Conservation (phyloP, 2,797 vertebrate species). For the Alauda arvensis region DNA sequence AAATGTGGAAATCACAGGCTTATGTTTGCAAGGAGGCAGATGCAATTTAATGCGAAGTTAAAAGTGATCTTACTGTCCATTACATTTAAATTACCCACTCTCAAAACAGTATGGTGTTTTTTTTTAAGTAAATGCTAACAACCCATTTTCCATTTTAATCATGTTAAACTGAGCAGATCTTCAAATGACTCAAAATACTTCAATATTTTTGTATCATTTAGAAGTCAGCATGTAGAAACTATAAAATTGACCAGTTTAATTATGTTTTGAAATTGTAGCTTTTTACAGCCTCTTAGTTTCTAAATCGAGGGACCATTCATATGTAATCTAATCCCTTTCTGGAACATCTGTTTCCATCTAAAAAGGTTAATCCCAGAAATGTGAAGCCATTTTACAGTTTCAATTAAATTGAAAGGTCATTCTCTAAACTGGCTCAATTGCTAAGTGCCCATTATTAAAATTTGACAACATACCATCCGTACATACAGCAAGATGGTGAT, state of each 20-base stretch:
- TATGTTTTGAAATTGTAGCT: neutral
- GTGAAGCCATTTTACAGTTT: constrained; percentile 40
- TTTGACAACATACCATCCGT: neutral
- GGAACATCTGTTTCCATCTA: constrained; percentile 31
- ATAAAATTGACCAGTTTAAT: constrained; percentile 21
- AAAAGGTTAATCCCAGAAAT: constrained; percentile 51
- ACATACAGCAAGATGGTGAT: neutral
- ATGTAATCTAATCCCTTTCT: constrained; percentile 40
- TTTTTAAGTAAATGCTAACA: neutral
- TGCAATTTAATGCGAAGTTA: constrained; percentile 1
- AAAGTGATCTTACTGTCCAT: constrained; percentile 1
- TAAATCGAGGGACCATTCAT: constrained; percentile 12
- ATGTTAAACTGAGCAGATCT: constrained; percentile 13
- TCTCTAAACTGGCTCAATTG: constrained; percentile 26
- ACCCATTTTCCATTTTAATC: constrained; percentile 3
- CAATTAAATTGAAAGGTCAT: constrained; percentile 54
- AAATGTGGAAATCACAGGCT: constrained; percentile 9
- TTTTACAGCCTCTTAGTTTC: constrained; percentile 34
- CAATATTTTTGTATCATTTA: constrained; percentile 45
- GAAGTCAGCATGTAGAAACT: constrained; percentile 28
- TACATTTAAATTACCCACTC: neutral
- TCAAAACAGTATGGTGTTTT: neutral
- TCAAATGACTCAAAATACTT: constrained; percentile 16
- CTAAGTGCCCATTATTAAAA: constrained; percentile 37
- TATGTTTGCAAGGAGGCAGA: neutral